Conservation (phyloP, 2,797 vertebrate species). For the Oophaga sylvatica region DNA sequence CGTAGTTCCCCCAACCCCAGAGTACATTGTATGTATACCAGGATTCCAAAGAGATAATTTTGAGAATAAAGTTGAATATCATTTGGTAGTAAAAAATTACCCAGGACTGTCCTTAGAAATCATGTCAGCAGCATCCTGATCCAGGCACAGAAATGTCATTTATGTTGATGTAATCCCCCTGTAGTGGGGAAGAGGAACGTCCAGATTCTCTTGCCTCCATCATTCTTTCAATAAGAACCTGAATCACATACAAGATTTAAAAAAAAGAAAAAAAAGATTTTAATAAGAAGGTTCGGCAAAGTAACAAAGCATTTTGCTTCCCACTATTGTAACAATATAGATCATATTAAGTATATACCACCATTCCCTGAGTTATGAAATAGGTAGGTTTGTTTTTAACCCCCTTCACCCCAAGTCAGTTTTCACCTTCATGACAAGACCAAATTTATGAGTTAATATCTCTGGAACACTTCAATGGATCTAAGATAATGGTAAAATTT, state of each 20-base stretch:
- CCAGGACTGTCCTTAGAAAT: background rate
- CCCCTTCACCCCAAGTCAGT: too few relatives aligned
- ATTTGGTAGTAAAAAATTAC: background rate
- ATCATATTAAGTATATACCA: too few relatives aligned
- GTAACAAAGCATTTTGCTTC: too few relatives aligned
- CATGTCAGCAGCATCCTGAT: constrained; percentile 74
- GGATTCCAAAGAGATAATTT: background rate
- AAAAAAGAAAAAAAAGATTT: background rate
- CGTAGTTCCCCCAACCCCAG: too few relatives aligned
- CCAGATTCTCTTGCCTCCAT: constrained; percentile 69
- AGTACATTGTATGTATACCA: background rate
- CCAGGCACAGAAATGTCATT: constrained; percentile 67
- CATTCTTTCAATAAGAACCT: constrained; percentile 81
- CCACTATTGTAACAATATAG: too few relatives aligned
- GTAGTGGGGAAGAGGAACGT: constrained; percentile 65
- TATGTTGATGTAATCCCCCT: constrained; percentile 76
- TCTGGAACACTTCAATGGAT: too few relatives aligned
- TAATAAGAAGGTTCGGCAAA: too few relatives aligned
- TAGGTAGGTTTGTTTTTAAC: too few relatives aligned
- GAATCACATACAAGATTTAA: constrained; percentile 17
- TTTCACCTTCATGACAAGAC: too few relatives aligned
- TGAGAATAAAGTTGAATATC: background rate
- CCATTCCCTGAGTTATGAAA: too few relatives aligned
- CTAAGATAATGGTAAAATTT: too few relatives aligned
- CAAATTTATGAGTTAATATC: too few relatives aligned